Evolutionary conservation across 2,797 vertebrate genomes (phyloP).

Genomic region (Glyptemys insculpta): DNA sequence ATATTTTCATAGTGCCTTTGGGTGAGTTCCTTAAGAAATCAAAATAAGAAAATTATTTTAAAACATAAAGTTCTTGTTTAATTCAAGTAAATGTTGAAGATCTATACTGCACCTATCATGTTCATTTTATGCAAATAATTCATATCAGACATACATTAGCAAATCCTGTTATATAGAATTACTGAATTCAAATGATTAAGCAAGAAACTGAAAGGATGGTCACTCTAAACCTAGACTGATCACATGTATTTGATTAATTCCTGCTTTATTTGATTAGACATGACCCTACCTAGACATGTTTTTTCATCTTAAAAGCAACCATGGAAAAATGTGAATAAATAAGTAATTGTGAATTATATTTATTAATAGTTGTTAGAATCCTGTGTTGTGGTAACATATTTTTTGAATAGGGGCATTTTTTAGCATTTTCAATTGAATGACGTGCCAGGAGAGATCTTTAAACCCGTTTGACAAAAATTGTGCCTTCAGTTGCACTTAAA

Average conservation of each 20-base stretch:
- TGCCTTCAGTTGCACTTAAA: not conserved
- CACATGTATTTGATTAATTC: not conserved
- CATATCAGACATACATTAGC: not conserved
- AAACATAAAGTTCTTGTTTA: not conserved
- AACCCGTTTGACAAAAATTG: not conserved
- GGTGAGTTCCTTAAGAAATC: not conserved
- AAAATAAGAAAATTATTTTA: not conserved
- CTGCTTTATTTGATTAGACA: not conserved
- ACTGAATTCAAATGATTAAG: not conserved
- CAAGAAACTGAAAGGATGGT: not conserved
- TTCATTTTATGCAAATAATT: not conserved
- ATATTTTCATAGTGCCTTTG: not conserved
- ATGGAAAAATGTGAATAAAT: not conserved
- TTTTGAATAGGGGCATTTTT: not conserved
- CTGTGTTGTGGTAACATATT: rapidly evolving
- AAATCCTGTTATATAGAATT: not conserved
- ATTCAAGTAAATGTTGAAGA: not conserved
- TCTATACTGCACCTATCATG: rapidly evolving
- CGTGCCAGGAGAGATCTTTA: not conserved
- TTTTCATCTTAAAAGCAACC: not conserved
- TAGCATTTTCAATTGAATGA: not conserved
- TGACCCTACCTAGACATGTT: not conserved
- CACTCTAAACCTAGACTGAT: not conserved
- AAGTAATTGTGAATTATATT: not conserved
- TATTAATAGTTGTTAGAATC: not conserved